Conservation (phyloP, 2,888 invertebrate genomes). For the Myopa tessellatipennis region DNA sequence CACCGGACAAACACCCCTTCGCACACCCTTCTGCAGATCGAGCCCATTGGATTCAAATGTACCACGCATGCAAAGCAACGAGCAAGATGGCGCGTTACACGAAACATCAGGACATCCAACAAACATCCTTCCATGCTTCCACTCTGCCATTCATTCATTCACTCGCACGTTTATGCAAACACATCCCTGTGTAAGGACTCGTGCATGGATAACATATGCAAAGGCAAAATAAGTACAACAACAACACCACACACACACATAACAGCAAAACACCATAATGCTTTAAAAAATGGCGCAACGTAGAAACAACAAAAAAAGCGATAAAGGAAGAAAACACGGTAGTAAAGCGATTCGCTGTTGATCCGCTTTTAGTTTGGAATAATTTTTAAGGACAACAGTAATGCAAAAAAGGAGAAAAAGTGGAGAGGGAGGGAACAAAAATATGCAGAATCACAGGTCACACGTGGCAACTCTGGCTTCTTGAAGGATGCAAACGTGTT, state of each 20-base stretch:
- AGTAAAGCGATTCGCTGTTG: constrained; percentile 2
- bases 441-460: not conserved
- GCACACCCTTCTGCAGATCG: constrained; percentile 12
- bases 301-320: not conserved
- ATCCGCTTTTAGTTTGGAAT: not conserved
- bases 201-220: constrained; percentile 27
- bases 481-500: constrained; percentile 14
- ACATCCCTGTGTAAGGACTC: constrained; percentile 4
- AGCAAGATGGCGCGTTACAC: constrained; percentile 29
- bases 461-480: constrained; percentile 9
- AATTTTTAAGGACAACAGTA: not conserved
- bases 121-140: not conserved
- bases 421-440: not conserved
- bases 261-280: constrained; percentile 8
- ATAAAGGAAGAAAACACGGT: not conserved
- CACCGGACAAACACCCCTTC: constrained; percentile 27
- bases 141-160: not conserved
- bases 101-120: not conserved
- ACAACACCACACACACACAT: not conserved
- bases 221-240: not conserved
- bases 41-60: not conserved
- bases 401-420: not conserved
- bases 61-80: not conserved
- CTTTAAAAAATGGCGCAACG: constrained; percentile 31
- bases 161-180: constrained; percentile 16